Base-by-base conservation (phyloP, 2,113 vertebrate species). In the Corvus hawaiiensis region DNA sequence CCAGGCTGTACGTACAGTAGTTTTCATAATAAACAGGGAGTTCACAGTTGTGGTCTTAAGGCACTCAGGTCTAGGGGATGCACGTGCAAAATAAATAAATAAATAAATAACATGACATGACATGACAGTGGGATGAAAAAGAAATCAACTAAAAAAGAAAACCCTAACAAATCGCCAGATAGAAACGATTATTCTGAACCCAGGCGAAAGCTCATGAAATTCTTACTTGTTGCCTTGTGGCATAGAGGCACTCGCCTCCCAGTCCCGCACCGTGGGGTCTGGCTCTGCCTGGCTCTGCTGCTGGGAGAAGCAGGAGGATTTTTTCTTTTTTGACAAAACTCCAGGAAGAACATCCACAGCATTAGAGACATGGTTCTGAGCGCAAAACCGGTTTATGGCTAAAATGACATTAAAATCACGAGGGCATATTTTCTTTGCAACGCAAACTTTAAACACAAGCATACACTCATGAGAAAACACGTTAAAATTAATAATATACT, bases 401-500 rank as follows among this genome's bases (percentile, higher is more conserved):
- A 89, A 95, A 96, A 92, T 93, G 55, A 73, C 81, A 93, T 83
- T 84, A 93, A 96, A 95, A 95, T 87, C 66, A 89, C 16, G 28
- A 94, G 88, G 90, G 43, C 49, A 73, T 91, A 58, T 93, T 92
- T 96, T 80, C 58, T 79, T 88, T 78, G 46, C 62, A 83, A 56
- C 1, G 3, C 35, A 78, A 61, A 73, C 51, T 88, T 94, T 59
- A 66, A 87, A 72, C 68, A 88, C 56, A 91, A 90, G 84, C 84
- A 85, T 48, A 95, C 11, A 88, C 13, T 37, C 76, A 84, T 77
- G 44, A 93, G n/a, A 92, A 97, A 97, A 94, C 52, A 95, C 44
- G n/a, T 78, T 87, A 97, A 97, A 96, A 93, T 69, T 52, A 72
- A 72, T 16, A 66, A 80, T 63, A 88, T 91, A 98, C 98, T 98